A percentile compares a stretch with the other conserved stretches of the same genome.
Evolutionary conservation across 2,888 invertebrate species (phyloP).

Genomic region (Parthenolecanium corni): DNA sequence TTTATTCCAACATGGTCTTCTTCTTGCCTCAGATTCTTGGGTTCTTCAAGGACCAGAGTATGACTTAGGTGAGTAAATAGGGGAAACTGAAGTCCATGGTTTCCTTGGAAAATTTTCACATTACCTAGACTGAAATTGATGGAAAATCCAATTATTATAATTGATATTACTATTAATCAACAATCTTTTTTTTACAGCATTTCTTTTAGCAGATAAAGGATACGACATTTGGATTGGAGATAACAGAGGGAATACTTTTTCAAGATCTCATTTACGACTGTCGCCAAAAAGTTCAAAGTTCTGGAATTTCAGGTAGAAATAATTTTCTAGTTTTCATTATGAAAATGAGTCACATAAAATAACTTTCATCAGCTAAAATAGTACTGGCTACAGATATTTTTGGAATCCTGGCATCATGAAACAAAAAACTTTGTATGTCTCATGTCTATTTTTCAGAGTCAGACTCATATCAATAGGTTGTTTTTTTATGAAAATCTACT

Average conservation of each 20-base stretch:
- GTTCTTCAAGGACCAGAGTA: slow-evolving; percentile 54
- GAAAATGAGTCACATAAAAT: no score
- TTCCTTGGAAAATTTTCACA: no score
- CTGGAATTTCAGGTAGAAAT: slow-evolving; percentile 31
- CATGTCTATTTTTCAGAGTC: neutral
- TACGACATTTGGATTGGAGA: slow-evolving; percentile 31
- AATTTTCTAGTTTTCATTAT: slow-evolving; percentile 1
- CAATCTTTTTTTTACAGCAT: slow-evolving; percentile 17
- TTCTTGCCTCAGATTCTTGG: slow-evolving; percentile 57
- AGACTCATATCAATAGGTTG: no score
- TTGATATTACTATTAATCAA: neutral
- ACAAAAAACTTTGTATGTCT: neutral
- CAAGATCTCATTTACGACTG: slow-evolving; percentile 20
- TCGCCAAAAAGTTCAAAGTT: slow-evolving; percentile 28
- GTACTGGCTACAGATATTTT: no score
- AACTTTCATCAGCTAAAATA: no score
- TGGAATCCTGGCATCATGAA: no score
- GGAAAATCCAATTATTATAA: neutral
- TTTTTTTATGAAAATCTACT: no score
- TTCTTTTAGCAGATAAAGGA: slow-evolving; percentile 28
- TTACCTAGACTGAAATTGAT: no score
- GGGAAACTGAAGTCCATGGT: no score
- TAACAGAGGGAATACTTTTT: slow-evolving; percentile 30
- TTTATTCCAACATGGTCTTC: slow-evolving; percentile 49
- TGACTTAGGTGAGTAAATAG: slow-evolving; percentile 48